Evolutionary conservation across 30 jellyfish, hydroid and myxozoan species (phyloP).

Genomic region (Calvadosia cruxmelitensis): DNA sequence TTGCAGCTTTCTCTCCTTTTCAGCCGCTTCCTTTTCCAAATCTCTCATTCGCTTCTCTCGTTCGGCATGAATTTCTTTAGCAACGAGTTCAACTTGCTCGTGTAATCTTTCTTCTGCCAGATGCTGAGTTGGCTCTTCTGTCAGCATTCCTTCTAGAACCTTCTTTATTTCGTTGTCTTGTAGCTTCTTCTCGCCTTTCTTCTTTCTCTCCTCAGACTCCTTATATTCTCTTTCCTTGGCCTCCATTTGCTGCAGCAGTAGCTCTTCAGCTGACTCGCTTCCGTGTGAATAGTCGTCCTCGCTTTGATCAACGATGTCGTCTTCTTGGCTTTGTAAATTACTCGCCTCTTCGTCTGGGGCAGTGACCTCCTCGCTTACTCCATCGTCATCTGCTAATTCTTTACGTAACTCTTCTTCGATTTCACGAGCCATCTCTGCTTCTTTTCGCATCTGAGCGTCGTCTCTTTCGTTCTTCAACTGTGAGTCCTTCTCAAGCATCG

Average conservation of each 20-base stretch:
- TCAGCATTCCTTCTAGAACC: neutral
- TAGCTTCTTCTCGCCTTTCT: neutral
- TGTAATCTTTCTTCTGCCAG: too few relatives aligned
- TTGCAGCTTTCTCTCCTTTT: conserved; percentile 2
- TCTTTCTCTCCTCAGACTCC: neutral
- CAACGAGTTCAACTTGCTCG: too few relatives aligned
- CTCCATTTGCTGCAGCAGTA: neutral
- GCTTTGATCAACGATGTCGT: neutral
- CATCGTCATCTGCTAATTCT: conserved; percentile 9
- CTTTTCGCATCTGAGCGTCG: neutral
- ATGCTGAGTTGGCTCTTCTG: neutral
- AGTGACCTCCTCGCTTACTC: conserved; percentile 18
- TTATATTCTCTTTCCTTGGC: conserved; percentile 3
- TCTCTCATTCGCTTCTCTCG: neutral
- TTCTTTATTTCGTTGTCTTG: conserved; percentile 1
- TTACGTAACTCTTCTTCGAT: conserved; percentile 6
- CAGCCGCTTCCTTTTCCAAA: neutral
- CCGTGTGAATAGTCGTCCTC: too few relatives aligned
- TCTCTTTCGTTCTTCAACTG: neutral
- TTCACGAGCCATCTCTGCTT: neutral
- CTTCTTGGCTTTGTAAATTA: neutral
- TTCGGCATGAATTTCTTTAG: neutral
- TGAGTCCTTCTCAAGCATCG: neutral
- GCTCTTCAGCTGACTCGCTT: conserved; percentile 22
- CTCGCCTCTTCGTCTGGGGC: too few relatives aligned